Base-by-base conservation (phyloP, 2,888 invertebrate genomes). In the Heliconius aoede region DNA sequence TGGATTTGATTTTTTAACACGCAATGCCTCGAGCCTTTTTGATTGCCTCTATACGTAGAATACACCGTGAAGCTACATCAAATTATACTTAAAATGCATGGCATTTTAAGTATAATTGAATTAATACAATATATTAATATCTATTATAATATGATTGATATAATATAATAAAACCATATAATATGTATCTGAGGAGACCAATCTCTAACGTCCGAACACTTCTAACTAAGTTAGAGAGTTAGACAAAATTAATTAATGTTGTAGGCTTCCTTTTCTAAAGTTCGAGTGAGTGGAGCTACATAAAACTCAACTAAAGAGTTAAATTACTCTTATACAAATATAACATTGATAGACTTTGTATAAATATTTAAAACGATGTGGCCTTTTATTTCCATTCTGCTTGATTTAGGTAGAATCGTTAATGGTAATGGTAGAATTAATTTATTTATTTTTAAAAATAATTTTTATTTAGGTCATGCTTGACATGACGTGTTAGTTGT, bases 181-280 rank as follows among this genome's bases (percentile, higher is more conserved):
- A 15, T 36, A 65, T 30, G 18, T 55, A 55, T 55, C 26, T 15
- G n/a, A 7, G 30, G 32, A 68, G 30, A 21, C 28, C 4, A 30
- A n/a, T 7, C 13, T n/a, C 28, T 55, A 69, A 30, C 69, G 24
- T 55, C n/a, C 55, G 69, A n/a, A n/a, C 51, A 68, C n/a, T 68
- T 13, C 9, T 55, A 32, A 15, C 69, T 1, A 13, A 55, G 55
- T 51, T 68, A n/a, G 68, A n/a, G 30, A 69, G 68, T 69, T 69
- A n/a, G 55, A 13, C 51, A 55, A 30, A 30, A 55, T 55, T 69
- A 55, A 69, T 51, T 69, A 69, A 30, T 69, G 51, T 69, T n/a
- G 32, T 69, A 24, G 69, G 69, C 51, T 69, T 69, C 69, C 69
- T 69, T 69, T 69, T 69, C 30, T 69, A 30, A 69, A 28, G 24